Conservation (phyloP, 2,113 vertebrate species). For the Anseranas semipalmata region DNA sequence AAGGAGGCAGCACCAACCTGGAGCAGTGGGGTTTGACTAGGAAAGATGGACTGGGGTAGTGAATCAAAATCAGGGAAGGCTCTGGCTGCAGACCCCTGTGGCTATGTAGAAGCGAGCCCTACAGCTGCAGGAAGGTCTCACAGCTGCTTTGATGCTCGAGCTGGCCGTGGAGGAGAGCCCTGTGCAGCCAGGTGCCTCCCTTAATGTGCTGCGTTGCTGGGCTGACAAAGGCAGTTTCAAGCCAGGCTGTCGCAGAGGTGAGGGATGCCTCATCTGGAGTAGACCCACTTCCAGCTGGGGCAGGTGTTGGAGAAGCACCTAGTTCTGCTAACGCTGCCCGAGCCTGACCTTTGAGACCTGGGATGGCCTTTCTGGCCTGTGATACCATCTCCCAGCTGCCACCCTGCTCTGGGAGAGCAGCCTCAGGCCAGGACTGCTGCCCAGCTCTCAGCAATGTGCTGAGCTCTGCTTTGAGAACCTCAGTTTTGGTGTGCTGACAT, state of each 20-base stretch:
- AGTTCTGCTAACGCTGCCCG: not conserved
- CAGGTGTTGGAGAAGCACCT: not conserved
- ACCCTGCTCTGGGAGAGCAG: not conserved
- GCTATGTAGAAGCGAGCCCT: not conserved
- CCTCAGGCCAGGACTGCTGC: not conserved
- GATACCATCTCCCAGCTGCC: not conserved
- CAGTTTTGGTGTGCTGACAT: not conserved
- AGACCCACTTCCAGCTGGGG: not conserved
- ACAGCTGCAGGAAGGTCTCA: not conserved
- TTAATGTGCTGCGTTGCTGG: rapidly evolving
- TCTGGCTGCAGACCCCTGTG: not conserved
- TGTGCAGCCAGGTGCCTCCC: not conserved
- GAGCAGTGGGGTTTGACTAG: rapidly evolving
- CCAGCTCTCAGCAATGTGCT: not conserved
- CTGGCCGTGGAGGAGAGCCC: not conserved
- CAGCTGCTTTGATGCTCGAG: rapidly evolving
- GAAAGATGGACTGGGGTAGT: rapidly evolving
- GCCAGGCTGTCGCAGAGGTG: rapidly evolving
- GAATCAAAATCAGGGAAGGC: not conserved
- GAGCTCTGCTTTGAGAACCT: not conserved
- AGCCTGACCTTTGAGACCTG: not conserved
- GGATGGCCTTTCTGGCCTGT: not conserved
- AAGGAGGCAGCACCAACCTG: not conserved
- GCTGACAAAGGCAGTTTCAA: not conserved
- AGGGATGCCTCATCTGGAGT: not conserved